Evolutionary conservation across 2,113 vertebrate species (phyloP).

Genomic region (Heterocephalus glaber): DNA sequence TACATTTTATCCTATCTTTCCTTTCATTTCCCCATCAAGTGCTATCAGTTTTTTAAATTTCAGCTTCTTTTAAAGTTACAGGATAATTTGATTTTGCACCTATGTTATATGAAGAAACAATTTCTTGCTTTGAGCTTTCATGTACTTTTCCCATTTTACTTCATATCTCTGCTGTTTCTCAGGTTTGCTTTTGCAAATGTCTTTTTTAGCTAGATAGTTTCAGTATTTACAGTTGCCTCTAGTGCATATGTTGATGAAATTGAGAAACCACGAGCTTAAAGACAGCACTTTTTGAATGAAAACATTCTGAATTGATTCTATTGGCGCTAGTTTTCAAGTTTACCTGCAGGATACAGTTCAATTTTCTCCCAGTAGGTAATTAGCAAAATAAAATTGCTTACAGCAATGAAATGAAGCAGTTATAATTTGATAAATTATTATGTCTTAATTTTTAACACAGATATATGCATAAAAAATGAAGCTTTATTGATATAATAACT

Average conservation of each 20-base stretch:
- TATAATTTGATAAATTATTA: not conserved
- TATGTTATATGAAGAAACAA: not conserved
- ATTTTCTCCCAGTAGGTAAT: not conserved
- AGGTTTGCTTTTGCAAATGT: not conserved
- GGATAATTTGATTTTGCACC: not conserved
- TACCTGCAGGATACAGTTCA: not conserved
- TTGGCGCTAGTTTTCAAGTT: not conserved
- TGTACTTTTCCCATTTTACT: not conserved
- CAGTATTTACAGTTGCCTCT: not conserved
- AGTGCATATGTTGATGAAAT: not conserved
- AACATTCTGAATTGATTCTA: not conserved
- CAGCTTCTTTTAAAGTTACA: not conserved
- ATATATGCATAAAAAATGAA: not conserved
- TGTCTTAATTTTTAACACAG: not conserved
- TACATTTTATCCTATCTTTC: not conserved
- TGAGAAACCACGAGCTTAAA: not conserved
- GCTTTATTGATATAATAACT: not conserved
- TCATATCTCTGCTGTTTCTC: not conserved
- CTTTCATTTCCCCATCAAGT: not conserved
- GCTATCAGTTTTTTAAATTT: not conserved
- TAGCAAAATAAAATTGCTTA: not conserved
- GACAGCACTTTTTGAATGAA: not conserved
- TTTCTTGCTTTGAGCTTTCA: not conserved
- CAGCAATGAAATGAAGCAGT: not conserved
- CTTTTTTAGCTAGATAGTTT: not conserved